Percentiles rank a stretch among this genome's conserved stretches.
These are phyloP conservation scores for Athetis lepigone DNA, from an alignment of 2,888 invertebrate species.

Conservation along the genomic window DNA sequence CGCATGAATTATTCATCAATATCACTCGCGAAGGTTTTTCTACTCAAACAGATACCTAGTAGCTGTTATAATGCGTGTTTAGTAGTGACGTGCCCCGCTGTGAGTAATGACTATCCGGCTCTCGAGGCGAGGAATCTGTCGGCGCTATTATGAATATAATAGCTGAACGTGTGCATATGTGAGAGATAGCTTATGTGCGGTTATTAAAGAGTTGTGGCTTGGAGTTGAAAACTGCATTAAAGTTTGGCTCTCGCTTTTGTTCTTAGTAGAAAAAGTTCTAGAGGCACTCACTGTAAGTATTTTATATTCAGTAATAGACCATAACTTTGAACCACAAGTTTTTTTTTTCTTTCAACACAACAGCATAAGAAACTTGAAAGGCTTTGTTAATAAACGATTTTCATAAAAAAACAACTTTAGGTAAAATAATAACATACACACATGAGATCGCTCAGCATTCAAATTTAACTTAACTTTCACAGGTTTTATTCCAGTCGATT, in stretches of 20 bases:
- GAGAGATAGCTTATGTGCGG: slow-evolving; percentile 34
- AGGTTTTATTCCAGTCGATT: slow-evolving; percentile 12
- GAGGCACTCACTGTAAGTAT: neutral
- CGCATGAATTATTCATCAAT: slow-evolving; percentile 64
- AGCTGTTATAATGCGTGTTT: slow-evolving; percentile 60
- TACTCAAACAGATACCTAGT: slow-evolving; percentile 61
- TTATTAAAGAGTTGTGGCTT: slow-evolving; percentile 35
- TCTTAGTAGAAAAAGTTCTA: slow-evolving; percentile 13
- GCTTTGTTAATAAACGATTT: neutral
- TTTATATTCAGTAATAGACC: neutral
- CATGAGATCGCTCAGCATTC: neutral
- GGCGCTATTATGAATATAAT: slow-evolving; percentile 57
- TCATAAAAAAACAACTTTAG: neutral
- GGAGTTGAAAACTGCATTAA: slow-evolving; percentile 39
- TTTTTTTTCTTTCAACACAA: no score
- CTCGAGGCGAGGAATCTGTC: slow-evolving; percentile 45
- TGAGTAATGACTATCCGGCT: slow-evolving; percentile 51
- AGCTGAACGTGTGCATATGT: slow-evolving; percentile 38
- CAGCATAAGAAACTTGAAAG: no score
- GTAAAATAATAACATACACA: neutral
- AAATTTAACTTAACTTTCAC: neutral
- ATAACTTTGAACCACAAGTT: neutral
- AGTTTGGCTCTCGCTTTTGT: slow-evolving; percentile 30
- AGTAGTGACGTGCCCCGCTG: slow-evolving; percentile 52
- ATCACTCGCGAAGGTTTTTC: slow-evolving; percentile 62